A percentile compares a stretch with the other conserved stretches of the same genome.
Evolutionary conservation across 2,797 vertebrate genomes (phyloP).

Genomic region (Darevskia mixta): DNA sequence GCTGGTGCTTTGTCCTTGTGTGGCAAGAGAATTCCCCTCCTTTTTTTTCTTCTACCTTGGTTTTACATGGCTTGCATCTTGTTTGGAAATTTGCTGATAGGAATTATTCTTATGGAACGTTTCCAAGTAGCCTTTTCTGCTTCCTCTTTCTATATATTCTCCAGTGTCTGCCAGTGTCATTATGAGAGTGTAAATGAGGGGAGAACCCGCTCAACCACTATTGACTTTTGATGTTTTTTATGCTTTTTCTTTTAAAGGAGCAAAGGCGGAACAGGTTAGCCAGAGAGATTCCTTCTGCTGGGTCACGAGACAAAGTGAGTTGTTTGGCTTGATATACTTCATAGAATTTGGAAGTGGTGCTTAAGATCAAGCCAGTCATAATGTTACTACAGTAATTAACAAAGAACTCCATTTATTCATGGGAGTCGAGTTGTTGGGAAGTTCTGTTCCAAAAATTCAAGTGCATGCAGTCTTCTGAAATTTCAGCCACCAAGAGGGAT

Average conservation of each 20-base stretch:
- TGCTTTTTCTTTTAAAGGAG: conserved; percentile 83
- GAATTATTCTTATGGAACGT: background rate
- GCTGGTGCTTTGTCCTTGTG: background rate
- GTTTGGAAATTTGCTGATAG: background rate
- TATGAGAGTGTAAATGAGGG: background rate
- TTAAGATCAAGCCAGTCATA: background rate
- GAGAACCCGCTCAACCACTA: background rate
- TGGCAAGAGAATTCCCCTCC: background rate
- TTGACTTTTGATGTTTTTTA: conserved; percentile 51
- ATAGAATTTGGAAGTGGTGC: background rate
- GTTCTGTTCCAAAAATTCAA: background rate
- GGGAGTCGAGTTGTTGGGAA: background rate
- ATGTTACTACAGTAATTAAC: background rate
- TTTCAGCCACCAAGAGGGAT: background rate
- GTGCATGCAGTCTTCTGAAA: background rate
- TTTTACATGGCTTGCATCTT: too few relatives aligned
- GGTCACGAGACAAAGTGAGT: conserved; percentile 92
- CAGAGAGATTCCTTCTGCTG: conserved; percentile 88
- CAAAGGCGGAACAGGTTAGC: conserved; percentile 93
- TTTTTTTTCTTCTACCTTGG: background rate
- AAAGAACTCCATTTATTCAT: background rate
- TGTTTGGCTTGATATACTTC: background rate
- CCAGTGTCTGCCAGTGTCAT: background rate
- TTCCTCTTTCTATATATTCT: too few relatives aligned
- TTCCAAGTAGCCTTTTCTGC: background rate